phyloP scores from a whole-genome alignment of 1,140 invertebrate species.

The Drosophila murphyi region DNA sequence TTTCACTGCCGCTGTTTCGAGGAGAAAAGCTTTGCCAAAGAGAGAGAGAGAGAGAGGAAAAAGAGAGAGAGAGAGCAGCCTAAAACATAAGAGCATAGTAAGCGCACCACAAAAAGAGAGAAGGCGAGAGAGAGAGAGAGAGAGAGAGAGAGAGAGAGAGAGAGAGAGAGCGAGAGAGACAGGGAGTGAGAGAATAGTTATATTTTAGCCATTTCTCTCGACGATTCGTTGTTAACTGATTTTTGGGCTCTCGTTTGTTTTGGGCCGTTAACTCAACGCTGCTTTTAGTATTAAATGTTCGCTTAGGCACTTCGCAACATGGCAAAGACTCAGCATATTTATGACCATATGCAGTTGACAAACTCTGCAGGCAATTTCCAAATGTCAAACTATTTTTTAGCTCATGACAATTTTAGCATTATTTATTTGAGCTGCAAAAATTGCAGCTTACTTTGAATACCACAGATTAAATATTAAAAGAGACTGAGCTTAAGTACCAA shows the following conservation, averaged over 20 bases:
- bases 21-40: slow-evolving; percentile 27
- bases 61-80: not conserved
- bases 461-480: too few species aligned
- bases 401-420: not conserved
- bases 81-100: not conserved
- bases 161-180: not conserved
- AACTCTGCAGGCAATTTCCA: slow-evolving; percentile 3
- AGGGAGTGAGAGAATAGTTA: not conserved
- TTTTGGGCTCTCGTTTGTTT: not conserved
- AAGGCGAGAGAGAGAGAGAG: not conserved
- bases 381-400: not conserved
- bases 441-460: too few species aligned
- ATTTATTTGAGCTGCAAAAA: not conserved
- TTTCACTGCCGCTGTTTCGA: slow-evolving; percentile 45
- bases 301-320: slow-evolving; percentile 8
- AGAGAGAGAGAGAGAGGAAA: slow-evolving; percentile 2
- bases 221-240: not conserved
- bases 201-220: not conserved
- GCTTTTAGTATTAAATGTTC: slow-evolving; percentile 24
- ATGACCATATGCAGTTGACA: not conserved
- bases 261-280: not conserved
- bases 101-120: not conserved
- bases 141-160: not conserved
- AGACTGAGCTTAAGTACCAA: too few species aligned
- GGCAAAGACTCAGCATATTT: slow-evolving; percentile 5